phyloP scores from a whole-genome alignment of 2,888 invertebrate genomes.

The Stenolophus ochropezus region DNA sequence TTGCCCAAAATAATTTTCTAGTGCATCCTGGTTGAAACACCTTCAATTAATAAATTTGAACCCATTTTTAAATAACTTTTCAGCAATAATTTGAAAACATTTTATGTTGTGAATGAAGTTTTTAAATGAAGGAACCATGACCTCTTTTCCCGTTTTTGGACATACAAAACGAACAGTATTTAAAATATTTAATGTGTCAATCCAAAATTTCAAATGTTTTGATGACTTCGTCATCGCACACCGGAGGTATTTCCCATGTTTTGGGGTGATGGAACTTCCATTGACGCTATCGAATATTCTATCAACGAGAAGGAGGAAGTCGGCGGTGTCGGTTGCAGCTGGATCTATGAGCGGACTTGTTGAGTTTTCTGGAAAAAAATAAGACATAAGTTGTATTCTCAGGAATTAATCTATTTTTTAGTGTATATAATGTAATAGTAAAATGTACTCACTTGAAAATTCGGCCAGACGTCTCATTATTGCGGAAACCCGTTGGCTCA shows the following conservation, averaged over 20 bases:
- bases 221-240: no score
- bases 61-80: background rate
- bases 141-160: background rate
- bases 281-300: conserved; percentile 1
- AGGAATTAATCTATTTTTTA: background rate
- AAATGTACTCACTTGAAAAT: background rate
- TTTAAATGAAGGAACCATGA: background rate
- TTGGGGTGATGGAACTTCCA: background rate
- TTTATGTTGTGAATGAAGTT: background rate
- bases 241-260: background rate
- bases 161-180: background rate
- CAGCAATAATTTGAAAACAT: background rate
- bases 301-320: background rate
- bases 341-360: no score
- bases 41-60: background rate
- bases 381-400: no score
- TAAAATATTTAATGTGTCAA: background rate
- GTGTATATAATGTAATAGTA: background rate
- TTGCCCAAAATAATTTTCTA: background rate
- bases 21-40: background rate
- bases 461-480: background rate
- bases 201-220: no score
- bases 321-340: background rate
- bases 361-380: no score
- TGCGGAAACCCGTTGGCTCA: conserved; percentile 3